These are phyloP conservation scores for Dicycla oo DNA, from an alignment of 2,888 invertebrate genomes.

Conservation along the genomic window DNA sequence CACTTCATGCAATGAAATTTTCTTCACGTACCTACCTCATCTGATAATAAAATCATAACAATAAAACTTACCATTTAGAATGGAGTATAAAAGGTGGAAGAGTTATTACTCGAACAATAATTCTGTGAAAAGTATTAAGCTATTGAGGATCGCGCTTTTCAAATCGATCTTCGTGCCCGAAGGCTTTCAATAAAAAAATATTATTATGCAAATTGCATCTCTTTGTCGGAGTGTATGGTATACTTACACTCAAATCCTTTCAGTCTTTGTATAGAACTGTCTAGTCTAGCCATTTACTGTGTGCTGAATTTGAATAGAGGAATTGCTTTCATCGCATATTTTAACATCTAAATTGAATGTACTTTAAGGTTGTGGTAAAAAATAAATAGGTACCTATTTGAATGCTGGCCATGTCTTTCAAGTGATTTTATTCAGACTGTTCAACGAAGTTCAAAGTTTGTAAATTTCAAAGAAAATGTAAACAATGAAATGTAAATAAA, in stretches of 20 bases:
- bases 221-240: constrained; percentile 77
- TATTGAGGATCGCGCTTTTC: constrained; percentile 75
- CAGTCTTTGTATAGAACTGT: constrained; percentile 65
- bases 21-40: constrained; percentile 55
- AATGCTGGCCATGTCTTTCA: background rate
- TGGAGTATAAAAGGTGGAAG: constrained; percentile 45
- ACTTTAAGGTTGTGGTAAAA: background rate
- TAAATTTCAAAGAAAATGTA: background rate
- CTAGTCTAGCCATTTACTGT: constrained; percentile 60
- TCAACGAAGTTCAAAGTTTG: background rate
- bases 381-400: background rate
- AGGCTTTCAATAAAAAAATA: constrained; percentile 84
- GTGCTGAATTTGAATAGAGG: constrained; percentile 49
- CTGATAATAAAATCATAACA: constrained; percentile 61
- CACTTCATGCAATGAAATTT: constrained; percentile 43
- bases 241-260: constrained; percentile 78
- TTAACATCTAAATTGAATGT: constrained; percentile 24
- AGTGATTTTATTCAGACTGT: background rate
- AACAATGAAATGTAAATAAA: background rate
- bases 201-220: constrained; percentile 88
- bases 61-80: constrained; percentile 61
- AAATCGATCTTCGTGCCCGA: constrained; percentile 71
- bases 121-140: constrained; percentile 59
- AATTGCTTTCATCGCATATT: constrained; percentile 40
- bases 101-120: constrained; percentile 48